These are phyloP conservation scores for Acomys russatus DNA, from an alignment of 2,797 vertebrate genomes.

Conservation along the genomic window DNA sequence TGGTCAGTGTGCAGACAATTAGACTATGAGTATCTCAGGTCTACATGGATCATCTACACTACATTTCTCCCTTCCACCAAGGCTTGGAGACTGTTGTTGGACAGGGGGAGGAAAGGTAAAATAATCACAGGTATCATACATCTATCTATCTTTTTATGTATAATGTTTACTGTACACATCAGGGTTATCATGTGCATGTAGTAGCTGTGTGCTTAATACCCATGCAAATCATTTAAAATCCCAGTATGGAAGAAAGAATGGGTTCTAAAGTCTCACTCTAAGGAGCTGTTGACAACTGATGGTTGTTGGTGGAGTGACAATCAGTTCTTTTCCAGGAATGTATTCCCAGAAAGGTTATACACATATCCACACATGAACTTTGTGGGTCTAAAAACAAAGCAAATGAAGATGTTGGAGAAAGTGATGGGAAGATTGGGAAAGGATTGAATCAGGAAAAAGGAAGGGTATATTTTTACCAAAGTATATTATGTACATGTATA, in stretches of 20 bases:
- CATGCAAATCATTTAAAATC: not conserved
- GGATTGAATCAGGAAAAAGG: not conserved
- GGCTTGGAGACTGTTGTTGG: too few species aligned
- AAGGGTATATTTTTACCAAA: not conserved
- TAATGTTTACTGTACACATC: not conserved
- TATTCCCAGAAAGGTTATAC: not conserved
- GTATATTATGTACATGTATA: not conserved
- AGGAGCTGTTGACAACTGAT: not conserved
- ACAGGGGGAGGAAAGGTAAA: not conserved
- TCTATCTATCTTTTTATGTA: not conserved
- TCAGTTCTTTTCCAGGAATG: not conserved
- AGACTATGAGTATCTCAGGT: not conserved
- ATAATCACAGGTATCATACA: not conserved
- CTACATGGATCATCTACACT: not conserved
- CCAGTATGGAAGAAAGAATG: not conserved
- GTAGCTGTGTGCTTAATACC: not conserved
- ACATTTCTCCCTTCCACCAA: too few species aligned
- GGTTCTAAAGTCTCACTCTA: not conserved
- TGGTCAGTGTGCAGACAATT: not conserved
- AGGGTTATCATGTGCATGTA: not conserved
- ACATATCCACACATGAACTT: not conserved
- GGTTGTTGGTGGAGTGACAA: not conserved
- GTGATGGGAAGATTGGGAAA: not conserved
- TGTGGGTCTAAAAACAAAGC: not conserved
- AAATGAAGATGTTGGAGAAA: not conserved